A percentile compares a stretch with the other conserved stretches of the same genome.
These are phyloP conservation scores for Sebastes minor DNA, from an alignment of 2,797 vertebrate genomes.

Conservation along the genomic window DNA sequence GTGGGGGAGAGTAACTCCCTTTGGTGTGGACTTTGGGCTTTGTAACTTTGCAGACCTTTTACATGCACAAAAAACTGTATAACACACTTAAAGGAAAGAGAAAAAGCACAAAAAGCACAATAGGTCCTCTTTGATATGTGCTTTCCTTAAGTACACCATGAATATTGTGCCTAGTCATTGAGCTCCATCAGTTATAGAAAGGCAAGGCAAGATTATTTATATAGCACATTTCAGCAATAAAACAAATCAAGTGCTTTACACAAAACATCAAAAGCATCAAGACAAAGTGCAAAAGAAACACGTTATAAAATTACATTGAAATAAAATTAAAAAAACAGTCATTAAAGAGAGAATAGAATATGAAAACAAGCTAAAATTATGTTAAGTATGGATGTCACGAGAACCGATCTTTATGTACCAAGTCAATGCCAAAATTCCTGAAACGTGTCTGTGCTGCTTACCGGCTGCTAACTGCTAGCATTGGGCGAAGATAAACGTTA, in stretches of 20 bases:
- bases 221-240: neutral
- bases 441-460: too few species aligned
- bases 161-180: constrained; percentile 36
- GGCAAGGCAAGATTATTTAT: neutral
- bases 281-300: neutral
- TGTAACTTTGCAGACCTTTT: too few species aligned
- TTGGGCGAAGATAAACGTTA: too few species aligned
- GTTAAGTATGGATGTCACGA: too few species aligned
- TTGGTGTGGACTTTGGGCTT: too few species aligned
- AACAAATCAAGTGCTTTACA: neutral
- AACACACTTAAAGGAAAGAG: neutral
- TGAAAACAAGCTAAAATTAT: too few species aligned
- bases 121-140: constrained; percentile 1
- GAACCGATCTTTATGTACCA: too few species aligned
- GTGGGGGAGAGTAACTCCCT: neutral
- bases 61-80: neutral
- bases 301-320: neutral
- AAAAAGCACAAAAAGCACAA: neutral
- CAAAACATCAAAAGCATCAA: neutral
- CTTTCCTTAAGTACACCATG: constrained; percentile 32
- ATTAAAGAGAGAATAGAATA: neutral
- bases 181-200: constrained; percentile 46
- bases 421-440: too few species aligned
- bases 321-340: neutral
- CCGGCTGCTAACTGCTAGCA: too few species aligned